A percentile compares a stretch with the other conserved stretches of the same genome.
These are phyloP conservation scores for Tuta absoluta DNA, from an alignment of 2,888 invertebrate species.

Conservation along the genomic window DNA sequence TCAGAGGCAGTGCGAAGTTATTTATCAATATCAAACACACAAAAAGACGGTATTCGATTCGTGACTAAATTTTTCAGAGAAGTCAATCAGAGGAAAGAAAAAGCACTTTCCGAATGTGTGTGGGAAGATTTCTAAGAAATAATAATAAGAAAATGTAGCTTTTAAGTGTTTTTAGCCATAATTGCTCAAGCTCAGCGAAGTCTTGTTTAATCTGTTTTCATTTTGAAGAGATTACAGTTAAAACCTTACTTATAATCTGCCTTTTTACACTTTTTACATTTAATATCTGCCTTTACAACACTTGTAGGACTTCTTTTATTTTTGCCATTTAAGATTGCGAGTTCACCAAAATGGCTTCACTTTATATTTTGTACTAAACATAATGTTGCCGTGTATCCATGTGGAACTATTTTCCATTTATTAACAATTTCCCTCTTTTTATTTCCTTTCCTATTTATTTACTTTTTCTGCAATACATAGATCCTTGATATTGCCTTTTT, in stretches of 20 bases:
- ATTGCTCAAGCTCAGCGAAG: constrained; percentile 1
- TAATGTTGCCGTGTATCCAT: too few relatives aligned
- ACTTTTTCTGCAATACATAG: too few relatives aligned
- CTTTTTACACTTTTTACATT: neutral
- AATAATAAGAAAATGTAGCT: neutral
- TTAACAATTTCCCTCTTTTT: too few relatives aligned
- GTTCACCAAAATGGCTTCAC: neutral
- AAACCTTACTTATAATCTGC: neutral
- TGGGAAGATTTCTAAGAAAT: neutral
- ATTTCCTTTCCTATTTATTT: too few relatives aligned
- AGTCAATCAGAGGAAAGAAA: too few relatives aligned
- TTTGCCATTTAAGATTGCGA: neutral
- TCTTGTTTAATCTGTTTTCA: neutral
- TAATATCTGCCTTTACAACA: constrained; percentile 2
- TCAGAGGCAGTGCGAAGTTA: too few relatives aligned
- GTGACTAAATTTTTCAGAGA: too few relatives aligned
- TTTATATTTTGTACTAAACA: too few relatives aligned
- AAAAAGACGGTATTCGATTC: too few relatives aligned
- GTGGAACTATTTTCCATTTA: too few relatives aligned
- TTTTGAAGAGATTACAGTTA: neutral
- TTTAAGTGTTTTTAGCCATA: neutral
- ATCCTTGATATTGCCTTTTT: neutral
- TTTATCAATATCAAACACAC: too few relatives aligned
- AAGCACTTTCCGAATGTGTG: too few relatives aligned
- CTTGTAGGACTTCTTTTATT: neutral